Evolutionary conservation across 1,140 invertebrate genomes (phyloP).

Genomic region (Galendromus occidentalis): DNA sequence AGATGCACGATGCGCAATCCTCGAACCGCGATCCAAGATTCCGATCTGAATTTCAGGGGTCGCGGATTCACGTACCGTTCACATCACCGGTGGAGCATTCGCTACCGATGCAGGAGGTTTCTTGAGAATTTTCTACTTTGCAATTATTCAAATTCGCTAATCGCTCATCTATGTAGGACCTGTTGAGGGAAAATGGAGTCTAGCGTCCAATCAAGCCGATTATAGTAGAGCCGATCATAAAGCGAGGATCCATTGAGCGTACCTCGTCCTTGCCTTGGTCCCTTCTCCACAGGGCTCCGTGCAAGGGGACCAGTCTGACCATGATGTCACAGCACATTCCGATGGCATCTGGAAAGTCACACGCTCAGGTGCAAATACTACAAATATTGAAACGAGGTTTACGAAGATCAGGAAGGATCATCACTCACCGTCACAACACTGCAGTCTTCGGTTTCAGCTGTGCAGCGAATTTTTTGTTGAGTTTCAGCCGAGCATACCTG

Average conservation of each 20-base stretch:
- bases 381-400: too few relatives aligned
- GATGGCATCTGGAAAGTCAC: constrained; percentile 6
- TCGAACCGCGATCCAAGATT: too few relatives aligned
- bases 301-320: constrained; percentile 38
- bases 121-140: neutral
- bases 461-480: too few relatives aligned
- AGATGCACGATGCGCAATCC: too few relatives aligned
- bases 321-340: constrained; percentile 24
- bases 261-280: constrained; percentile 29
- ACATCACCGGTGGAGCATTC: neutral
- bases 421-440: too few relatives aligned
- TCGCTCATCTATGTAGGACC: neutral
- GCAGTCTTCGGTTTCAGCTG: too few relatives aligned
- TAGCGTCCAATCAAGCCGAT: neutral
- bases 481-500: too few relatives aligned
- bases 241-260: too few relatives aligned
- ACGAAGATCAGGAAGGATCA: too few relatives aligned
- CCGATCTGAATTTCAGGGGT: too few relatives aligned
- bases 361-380: too few relatives aligned
- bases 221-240: constrained; percentile 23
- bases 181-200: neutral
- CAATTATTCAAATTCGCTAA: neutral
- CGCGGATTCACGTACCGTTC: neutral
- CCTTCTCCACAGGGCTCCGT: constrained; percentile 38
- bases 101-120: neutral